Evolutionary conservation across 2,797 vertebrate species (phyloP).

Genomic region (Neopelma chrysocephalum): DNA sequence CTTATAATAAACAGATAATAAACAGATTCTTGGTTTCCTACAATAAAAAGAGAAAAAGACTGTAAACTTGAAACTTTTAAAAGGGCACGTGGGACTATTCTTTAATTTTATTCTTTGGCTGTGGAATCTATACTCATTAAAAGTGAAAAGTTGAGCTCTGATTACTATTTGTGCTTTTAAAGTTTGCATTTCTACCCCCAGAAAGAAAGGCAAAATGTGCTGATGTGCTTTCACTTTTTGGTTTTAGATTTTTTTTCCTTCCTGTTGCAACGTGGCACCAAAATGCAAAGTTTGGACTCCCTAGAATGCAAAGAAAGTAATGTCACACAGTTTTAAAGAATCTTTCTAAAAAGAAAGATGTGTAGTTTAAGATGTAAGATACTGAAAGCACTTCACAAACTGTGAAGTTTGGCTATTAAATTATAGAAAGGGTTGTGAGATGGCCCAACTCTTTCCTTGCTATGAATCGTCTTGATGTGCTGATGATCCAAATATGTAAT

Average conservation of each 20-base stretch:
- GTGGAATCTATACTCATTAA: constrained; percentile 46
- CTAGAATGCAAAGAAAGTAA: neutral
- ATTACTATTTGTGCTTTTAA: neutral
- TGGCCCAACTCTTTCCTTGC: neutral
- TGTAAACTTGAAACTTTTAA: constrained; percentile 23
- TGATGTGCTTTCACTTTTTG: neutral
- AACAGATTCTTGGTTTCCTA: constrained; percentile 54
- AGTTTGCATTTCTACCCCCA: neutral
- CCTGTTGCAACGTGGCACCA: neutral
- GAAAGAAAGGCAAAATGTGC: neutral
- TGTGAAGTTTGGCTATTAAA: neutral
- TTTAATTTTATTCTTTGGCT: constrained; percentile 42
- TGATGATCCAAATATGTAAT: neutral
- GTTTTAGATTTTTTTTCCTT: neutral
- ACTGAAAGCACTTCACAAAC: neutral
- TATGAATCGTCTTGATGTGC: neutral
- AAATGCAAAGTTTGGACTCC: neutral
- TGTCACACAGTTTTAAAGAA: neutral
- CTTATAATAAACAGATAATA: constrained; percentile 64
- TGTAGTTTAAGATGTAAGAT: neutral
- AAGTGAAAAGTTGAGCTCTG: constrained; percentile 27
- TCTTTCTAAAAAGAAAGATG: neutral
- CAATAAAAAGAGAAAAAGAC: constrained; percentile 44
- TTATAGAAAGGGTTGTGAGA: neutral
- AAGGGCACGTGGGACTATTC: constrained; percentile 23